Evolutionary conservation across 2,113 vertebrate species (phyloP).

Genomic region (Chelonoidis abingdonii): DNA sequence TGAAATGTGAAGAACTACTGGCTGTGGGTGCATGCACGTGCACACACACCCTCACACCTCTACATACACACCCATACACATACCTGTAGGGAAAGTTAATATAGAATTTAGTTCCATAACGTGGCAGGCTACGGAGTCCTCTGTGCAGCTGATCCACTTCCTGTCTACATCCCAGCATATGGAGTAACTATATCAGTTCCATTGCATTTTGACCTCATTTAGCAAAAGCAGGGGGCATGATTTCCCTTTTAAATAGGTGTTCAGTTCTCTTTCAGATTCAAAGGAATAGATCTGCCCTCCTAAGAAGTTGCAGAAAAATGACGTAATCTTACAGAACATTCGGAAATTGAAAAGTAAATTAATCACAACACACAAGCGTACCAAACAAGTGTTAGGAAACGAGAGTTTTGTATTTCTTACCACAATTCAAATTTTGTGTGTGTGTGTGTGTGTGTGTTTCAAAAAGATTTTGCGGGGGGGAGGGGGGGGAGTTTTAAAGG

Average conservation of each 20-base stretch:
- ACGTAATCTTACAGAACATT: constrained; percentile 60
- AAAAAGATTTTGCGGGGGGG: constrained; percentile 53
- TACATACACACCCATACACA: accelerated
- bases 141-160: background rate
- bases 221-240: constrained; percentile 16
- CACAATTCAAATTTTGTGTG: constrained; percentile 37
- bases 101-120: background rate
- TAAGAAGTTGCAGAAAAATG: constrained; percentile 58
- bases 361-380: constrained; percentile 55
- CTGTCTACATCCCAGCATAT: background rate
- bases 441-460: constrained; percentile 63
- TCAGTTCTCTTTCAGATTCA: constrained; percentile 62
- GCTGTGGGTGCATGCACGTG: background rate
- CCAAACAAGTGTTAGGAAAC: constrained; percentile 50
- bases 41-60: accelerated
- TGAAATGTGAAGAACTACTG: accelerated
- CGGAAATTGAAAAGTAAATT: constrained; percentile 51
- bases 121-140: background rate
- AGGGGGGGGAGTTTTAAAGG: constrained; percentile 55
- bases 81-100: accelerated
- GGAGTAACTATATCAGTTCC: background rate
- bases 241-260: constrained; percentile 57
- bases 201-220: background rate
- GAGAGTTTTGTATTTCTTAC: constrained; percentile 42
- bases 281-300: constrained; percentile 43